Base-by-base conservation (phyloP, 2,888 invertebrate species). In the Lepidochrysops patricia region DNA sequence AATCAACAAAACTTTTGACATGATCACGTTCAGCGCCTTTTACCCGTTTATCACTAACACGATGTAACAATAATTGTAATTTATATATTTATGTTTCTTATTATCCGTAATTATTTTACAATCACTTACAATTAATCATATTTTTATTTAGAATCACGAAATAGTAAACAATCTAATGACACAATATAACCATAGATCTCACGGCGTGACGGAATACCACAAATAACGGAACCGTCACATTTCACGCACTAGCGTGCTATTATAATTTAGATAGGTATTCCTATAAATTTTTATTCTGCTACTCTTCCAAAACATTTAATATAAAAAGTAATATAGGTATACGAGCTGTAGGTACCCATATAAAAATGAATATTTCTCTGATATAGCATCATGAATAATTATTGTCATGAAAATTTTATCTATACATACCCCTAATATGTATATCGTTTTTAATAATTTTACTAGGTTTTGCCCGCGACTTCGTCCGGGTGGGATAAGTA, bases 121-220 rank as follows among this genome's bases (percentile, higher is more conserved):
- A 26, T 37, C 27, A 35, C n/a, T 35, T 27, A 27, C 37, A 52
- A 27, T n/a, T 25, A 37, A 34, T 35, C 26, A 37, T 50, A 63
- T 60, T 67, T 75, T 72, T 69, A 66, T 72, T 67, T 74, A 77
- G 68, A 76, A 54, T 77, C 78, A 74, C 70, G 77, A 83, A 85
- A 81, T 87, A 84, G 85, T 88, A 88, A 88, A 88, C 87, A 88
- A 87, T 84, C 82, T 68, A 65, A 70, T 86, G 85, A 88, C 87
- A 87, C 86, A 83, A 84, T 79, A 74, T 77, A 75, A 84, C 85
- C 87, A 87, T 87, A 87, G 87, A 87, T 77, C 74, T 69, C 74
- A 79, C 79, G 79, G 87, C 87, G 84, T 86, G 77, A 81, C 74
- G 75, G 72, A n/a, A 70, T 72, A 82, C 83, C 84, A 84, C 79